Evolutionary conservation across 2,888 invertebrate species (phyloP), one percentile per base, ranked within the genome.

Genomic region (Platycnemis pennipes): DNA sequence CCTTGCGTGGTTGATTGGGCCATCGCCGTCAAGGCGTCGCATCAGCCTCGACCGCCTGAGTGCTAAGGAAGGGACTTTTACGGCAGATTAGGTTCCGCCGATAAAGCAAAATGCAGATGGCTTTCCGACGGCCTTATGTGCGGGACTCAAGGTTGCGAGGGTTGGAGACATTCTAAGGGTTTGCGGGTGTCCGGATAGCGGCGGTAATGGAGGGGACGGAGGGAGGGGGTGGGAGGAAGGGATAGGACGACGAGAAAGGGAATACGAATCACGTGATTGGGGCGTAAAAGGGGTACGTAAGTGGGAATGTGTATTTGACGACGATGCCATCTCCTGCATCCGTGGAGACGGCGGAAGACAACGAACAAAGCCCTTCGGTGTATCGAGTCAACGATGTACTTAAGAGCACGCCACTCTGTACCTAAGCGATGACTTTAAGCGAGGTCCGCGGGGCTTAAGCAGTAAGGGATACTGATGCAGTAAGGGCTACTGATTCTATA

Each of bases 21-120:
- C 77, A n/a, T 37, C 37, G 77, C 37, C 8, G 77, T 77, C 77
- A 77, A 16, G 77, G 77, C 11, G 77, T 37, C 77, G 31, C 77
- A 11, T 4, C 77, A 37, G 31, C 77, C 77, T 77, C 77, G 77
- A 37, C 37, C 37, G 31, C 37, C 7, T 5, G 31, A 8, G n/a
- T 77, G 77, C 13, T 37, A 77, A 31, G 77, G 77, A 77, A 77
- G n/a, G 31, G 77, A 11, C 31, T 37, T 63, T 77, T 77, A 77
- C 37, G n/a, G 77, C 77, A 77, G 77, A 77, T 77, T 77, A 26
- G 37, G 77, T 77, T 37, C 77, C 77, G 37, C 77, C 31, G 77
- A 77, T 77, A 77, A 77, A 77, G 77, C 37, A 37, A 77, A 37
- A 77, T 77, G 77, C 77, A 77, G 77, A 77, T 77, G 37, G 77